phyloP scores from a whole-genome alignment of 2,797 vertebrate genomes.

The Sorex maritimensis region DNA sequence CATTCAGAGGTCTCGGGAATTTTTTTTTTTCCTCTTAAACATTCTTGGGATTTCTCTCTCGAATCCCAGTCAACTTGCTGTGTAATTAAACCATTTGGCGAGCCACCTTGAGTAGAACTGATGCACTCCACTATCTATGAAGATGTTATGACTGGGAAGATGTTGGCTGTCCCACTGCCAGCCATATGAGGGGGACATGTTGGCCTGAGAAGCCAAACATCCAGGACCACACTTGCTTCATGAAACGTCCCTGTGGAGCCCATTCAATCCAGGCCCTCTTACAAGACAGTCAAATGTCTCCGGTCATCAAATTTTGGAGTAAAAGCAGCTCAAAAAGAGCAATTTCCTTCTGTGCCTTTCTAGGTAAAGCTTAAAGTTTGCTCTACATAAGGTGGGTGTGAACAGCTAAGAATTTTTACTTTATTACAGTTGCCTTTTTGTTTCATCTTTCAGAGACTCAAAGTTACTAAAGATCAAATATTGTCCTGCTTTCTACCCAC shows the following conservation, averaged over 20 bases:
- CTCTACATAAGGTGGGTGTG: neutral
- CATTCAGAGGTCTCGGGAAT: neutral
- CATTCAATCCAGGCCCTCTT: neutral
- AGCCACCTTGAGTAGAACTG: neutral
- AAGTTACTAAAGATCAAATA: neutral
- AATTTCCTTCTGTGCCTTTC: neutral
- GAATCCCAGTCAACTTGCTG: neutral
- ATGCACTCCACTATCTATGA: rapidly evolving
- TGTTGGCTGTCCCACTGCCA: neutral
- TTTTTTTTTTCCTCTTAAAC: neutral
- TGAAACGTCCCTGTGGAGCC: too few relatives aligned
- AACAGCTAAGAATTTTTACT: neutral
- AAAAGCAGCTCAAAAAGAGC: neutral
- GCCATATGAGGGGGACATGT: neutral
- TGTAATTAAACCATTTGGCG: neutral
- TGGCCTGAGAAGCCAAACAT: too few relatives aligned
- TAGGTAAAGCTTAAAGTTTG: neutral
- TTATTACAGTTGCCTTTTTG: neutral
- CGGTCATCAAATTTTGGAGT: neutral
- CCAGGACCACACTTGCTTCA: too few relatives aligned
- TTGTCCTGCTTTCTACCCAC: neutral
- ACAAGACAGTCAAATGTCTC: neutral
- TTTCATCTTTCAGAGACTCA: neutral
- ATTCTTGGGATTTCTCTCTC: neutral
- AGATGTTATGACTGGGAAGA: too few relatives aligned